These are phyloP conservation scores for Artibeus lituratus DNA, from an alignment of 2,797 vertebrate genomes.

Conservation along the genomic window DNA sequence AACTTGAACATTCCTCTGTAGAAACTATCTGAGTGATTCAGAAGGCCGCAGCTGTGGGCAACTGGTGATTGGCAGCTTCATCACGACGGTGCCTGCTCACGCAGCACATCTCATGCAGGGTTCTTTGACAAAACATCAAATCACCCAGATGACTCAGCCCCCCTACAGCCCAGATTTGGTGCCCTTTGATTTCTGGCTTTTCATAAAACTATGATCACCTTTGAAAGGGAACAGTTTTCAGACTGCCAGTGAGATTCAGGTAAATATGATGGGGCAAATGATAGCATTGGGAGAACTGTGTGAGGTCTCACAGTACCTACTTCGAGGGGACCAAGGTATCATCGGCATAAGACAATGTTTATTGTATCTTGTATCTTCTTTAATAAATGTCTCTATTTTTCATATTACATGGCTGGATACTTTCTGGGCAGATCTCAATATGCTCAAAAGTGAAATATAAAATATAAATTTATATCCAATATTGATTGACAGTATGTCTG, in stretches of 20 bases:
- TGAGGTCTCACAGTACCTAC: background rate
- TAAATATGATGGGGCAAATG: background rate
- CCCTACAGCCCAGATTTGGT: background rate
- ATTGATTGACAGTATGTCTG: background rate
- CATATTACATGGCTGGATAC: background rate
- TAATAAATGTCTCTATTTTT: background rate
- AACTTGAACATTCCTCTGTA: background rate
- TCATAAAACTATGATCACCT: background rate
- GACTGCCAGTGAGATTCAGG: background rate
- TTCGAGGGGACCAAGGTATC: background rate
- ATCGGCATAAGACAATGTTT: background rate
- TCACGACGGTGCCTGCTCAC: rapidly evolving
- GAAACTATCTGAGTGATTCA: background rate
- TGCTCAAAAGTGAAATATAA: background rate
- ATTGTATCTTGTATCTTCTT: background rate
- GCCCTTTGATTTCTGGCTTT: background rate
- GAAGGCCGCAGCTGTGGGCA: background rate
- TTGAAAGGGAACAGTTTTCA: background rate
- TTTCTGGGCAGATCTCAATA: background rate
- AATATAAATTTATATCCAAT: background rate
- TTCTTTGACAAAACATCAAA: background rate
- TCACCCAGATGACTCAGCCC: background rate
- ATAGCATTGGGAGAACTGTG: background rate
- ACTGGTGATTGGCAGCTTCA: background rate
- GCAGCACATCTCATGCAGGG: background rate